phyloP scores from a whole-genome alignment of 2,888 invertebrate species.

The Archips xylosteana region DNA sequence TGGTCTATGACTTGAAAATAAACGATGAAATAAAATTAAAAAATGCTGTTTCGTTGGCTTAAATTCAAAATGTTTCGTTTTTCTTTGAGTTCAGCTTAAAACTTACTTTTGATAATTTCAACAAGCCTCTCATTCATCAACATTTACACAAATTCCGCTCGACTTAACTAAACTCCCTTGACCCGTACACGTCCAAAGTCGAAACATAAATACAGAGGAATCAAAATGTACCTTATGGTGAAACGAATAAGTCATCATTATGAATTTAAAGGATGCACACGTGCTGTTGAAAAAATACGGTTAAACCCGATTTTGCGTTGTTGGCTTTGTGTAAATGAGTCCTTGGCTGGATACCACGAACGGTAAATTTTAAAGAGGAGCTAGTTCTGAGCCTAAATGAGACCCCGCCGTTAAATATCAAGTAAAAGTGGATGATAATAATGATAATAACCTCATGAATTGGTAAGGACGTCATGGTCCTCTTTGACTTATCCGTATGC shows the following conservation, averaged over 20 bases:
- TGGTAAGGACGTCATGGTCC: no score
- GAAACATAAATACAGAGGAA: not conserved
- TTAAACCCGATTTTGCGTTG: not conserved
- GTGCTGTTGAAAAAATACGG: conserved; percentile 6
- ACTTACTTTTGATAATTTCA: not conserved
- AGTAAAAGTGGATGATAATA: no score
- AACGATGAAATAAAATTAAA: not conserved
- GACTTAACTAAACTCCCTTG: conserved; percentile 3
- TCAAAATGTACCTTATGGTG: not conserved
- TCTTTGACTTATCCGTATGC: no score
- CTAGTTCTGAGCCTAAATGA: no score
- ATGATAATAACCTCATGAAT: no score
- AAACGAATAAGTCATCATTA: not conserved
- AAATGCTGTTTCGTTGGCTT: not conserved
- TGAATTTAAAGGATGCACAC: not conserved
- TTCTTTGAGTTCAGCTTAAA: not conserved
- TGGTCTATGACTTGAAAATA: no score
- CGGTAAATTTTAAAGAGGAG: no score
- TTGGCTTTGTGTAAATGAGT: not conserved
- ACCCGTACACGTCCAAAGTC: not conserved
- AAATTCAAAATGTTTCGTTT: not conserved
- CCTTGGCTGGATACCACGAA: no score
- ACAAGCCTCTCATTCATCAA: not conserved
- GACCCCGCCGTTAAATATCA: no score
- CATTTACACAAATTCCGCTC: not conserved